Evolutionary conservation across 1,140 invertebrate genomes (phyloP).

Genomic region (Hydropsyche tenuis): DNA sequence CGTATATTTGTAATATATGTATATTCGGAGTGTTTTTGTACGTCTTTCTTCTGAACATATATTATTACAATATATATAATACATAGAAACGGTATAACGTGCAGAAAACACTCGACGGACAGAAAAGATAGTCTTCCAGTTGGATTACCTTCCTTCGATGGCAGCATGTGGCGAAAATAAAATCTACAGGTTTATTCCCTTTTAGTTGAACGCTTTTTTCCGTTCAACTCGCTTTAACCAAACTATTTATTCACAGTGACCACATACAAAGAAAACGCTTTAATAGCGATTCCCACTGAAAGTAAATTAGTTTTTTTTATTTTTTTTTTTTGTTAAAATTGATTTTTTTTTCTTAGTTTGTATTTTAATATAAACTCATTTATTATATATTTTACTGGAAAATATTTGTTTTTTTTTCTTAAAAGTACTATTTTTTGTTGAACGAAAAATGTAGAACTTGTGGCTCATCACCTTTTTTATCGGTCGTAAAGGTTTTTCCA

Average conservation of each 20-base stretch:
- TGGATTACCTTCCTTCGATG: conserved; percentile 34
- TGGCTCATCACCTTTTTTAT: conserved; percentile 43
- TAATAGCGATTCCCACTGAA: not conserved
- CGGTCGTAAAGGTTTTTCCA: conserved; percentile 43
- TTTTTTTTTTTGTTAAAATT: too few relatives aligned
- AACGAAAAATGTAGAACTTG: conserved; percentile 42
- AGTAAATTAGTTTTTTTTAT: too few relatives aligned
- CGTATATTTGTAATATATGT: not conserved
- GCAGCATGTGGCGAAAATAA: conserved; percentile 42
- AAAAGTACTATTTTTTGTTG: not conserved
- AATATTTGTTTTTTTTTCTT: not conserved
- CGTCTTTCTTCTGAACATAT: not conserved
- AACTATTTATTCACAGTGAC: not conserved
- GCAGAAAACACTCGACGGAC: conserved; percentile 32
- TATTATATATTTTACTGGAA: too few relatives aligned
- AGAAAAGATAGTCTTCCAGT: conserved; percentile 25
- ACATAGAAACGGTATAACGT: conserved; percentile 10
- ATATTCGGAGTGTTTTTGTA: conserved; percentile 12
- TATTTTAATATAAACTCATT: too few relatives aligned
- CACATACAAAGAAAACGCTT: conserved; percentile 21
- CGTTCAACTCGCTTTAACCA: not conserved
- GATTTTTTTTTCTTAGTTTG: too few relatives aligned
- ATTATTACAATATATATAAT: too few relatives aligned
- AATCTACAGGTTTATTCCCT: conserved; percentile 37
- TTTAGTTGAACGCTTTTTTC: conserved; percentile 22